These are phyloP conservation scores for Pristionchus maxplancki DNA, from an alignment of 2,888 invertebrate species.

Conservation along the genomic window DNA sequence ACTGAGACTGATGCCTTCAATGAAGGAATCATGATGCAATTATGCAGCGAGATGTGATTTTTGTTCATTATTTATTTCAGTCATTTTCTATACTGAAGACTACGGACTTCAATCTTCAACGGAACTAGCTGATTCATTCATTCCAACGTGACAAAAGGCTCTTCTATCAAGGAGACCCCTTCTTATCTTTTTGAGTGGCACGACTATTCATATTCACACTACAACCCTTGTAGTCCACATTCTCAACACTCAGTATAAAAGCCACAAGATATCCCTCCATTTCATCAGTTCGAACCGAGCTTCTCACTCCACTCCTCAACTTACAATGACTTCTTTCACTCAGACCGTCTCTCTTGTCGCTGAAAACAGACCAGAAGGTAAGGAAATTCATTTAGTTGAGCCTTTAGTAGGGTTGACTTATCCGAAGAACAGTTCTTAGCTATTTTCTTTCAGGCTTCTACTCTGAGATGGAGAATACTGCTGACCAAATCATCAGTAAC, in stretches of 20 bases:
- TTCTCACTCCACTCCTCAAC: background rate
- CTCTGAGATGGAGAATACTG: background rate
- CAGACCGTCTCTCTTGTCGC: background rate
- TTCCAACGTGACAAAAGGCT: conserved; percentile 7
- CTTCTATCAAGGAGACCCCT: background rate
- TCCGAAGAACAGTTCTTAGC: background rate
- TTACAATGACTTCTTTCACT: background rate
- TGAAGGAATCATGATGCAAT: too few relatives aligned
- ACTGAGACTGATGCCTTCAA: too few relatives aligned
- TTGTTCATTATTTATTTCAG: too few relatives aligned
- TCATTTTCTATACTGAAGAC: too few relatives aligned
- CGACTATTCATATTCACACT: background rate
- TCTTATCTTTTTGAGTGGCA: background rate
- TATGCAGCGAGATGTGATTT: too few relatives aligned
- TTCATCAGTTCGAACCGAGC: conserved; percentile 17
- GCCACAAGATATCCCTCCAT: background rate
- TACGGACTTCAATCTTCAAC: conserved; percentile 8
- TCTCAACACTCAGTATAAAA: background rate
- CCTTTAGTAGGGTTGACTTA: background rate
- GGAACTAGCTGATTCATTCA: background rate
- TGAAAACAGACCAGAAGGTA: conserved; percentile 15
- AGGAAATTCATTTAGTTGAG: background rate
- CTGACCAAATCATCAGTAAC: conserved; percentile 5
- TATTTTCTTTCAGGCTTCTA: background rate
- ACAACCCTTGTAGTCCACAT: background rate